phyloP scores from a whole-genome alignment of 2,888 invertebrate species.

The Digitonthophagus gazella region DNA sequence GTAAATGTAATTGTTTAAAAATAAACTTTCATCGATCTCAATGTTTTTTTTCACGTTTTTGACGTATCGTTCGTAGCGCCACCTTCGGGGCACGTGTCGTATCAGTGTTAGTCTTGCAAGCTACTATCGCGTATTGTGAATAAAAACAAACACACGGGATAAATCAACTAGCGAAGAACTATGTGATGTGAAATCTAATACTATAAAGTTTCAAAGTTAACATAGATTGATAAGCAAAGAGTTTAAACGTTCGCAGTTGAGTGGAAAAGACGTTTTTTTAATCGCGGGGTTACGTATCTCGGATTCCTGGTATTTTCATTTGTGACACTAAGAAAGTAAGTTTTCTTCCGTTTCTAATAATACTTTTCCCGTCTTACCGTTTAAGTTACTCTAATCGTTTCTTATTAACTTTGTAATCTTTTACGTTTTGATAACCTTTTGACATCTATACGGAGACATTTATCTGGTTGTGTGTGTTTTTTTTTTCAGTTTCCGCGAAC shows the following conservation, averaged over 20 bases:
- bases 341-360: constrained; percentile 22
- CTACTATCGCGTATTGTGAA: constrained; percentile 4
- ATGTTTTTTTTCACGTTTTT: background rate
- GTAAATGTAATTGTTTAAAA: background rate
- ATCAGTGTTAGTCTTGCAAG: no score
- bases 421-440: constrained; percentile 5
- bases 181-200: background rate
- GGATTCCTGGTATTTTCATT: constrained; percentile 48
- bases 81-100: background rate
- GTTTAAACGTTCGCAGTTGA: no score
- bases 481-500: background rate
- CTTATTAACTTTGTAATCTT: background rate
- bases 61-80: background rate
- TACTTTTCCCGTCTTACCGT: background rate
- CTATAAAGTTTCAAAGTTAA: background rate
- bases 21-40: background rate
- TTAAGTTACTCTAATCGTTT: background rate
- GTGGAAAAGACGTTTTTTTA: constrained; percentile 22
- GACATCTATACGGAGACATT: no score
- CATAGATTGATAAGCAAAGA: background rate
- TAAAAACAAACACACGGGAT: constrained; percentile 8
- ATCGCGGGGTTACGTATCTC: constrained; percentile 41
- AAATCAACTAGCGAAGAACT: background rate
- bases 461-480: background rate
- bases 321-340: constrained; percentile 44